These are phyloP conservation scores for Trichonephila clavata DNA, from an alignment of 1,140 invertebrate species.

Conservation along the genomic window DNA sequence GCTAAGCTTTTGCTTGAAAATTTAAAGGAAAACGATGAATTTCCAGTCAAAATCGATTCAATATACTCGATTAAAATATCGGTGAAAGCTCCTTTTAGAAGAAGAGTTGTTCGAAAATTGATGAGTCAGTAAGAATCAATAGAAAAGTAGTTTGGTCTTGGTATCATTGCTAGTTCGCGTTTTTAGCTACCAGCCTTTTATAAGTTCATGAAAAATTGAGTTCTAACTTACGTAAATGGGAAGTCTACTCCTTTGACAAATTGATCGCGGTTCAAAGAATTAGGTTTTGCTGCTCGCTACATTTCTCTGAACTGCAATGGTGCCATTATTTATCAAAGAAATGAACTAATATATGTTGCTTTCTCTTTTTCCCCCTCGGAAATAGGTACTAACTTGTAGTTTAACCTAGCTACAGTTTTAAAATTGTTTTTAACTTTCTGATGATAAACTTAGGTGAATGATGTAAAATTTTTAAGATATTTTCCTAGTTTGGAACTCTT, in stretches of 20 bases:
- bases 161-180: slow-evolving; percentile 42
- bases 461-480: neutral
- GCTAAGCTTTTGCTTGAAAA: neutral
- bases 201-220: slow-evolving; percentile 63
- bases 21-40: slow-evolving; percentile 47
- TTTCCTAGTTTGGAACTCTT: neutral
- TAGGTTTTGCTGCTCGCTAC: slow-evolving; percentile 21
- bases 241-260: slow-evolving; percentile 51
- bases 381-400: neutral
- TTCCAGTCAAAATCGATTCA: slow-evolving; percentile 38
- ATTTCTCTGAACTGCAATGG: slow-evolving; percentile 45
- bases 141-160: slow-evolving; percentile 37
- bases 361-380: neutral
- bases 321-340: slow-evolving; percentile 47
- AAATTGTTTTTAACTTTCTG: neutral
- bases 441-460: neutral
- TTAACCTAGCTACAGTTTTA: neutral
- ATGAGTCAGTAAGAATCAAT: slow-evolving; percentile 53
- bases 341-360: slow-evolving; percentile 27
- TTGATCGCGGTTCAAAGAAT: slow-evolving; percentile 63
- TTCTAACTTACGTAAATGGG: slow-evolving; percentile 60
- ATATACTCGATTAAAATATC: slow-evolving; percentile 60
- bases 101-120: slow-evolving; percentile 55
- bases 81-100: slow-evolving; percentile 49
- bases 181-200: slow-evolving; percentile 48